phyloP scores from a whole-genome alignment of 1,140 invertebrate genomes.

The Bombus cullumanus region DNA sequence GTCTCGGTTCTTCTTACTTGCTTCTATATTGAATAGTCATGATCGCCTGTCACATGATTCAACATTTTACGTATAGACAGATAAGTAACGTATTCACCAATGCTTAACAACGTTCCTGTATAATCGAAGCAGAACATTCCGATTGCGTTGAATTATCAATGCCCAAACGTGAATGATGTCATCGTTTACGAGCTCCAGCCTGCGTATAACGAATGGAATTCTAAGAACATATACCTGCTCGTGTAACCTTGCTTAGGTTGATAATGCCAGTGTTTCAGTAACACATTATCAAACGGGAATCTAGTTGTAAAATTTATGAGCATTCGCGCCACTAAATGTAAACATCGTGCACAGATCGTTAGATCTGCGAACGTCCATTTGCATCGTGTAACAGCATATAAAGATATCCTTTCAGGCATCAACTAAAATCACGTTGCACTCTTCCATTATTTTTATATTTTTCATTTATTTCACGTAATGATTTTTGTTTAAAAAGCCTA shows the following conservation, averaged over 20 bases:
- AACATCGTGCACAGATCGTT: not conserved
- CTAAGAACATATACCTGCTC: not conserved
- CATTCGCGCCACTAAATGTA: not conserved
- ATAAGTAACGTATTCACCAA: too few relatives aligned
- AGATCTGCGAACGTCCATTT: not conserved
- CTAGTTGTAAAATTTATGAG: conserved; percentile 2
- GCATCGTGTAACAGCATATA: not conserved
- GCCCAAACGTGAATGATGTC: conserved; percentile 36
- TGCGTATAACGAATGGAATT: not conserved
- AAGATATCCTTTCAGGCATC: not conserved
- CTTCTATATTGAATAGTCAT: not conserved
- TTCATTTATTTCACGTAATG: not conserved
- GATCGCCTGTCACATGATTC: not conserved
- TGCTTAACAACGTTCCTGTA: not conserved
- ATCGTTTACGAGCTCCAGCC: not conserved
- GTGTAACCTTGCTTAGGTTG: conserved; percentile 22
- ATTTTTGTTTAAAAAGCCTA: not conserved
- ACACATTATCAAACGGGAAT: not conserved
- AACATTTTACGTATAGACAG: not conserved
- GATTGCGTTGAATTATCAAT: conserved; percentile 1
- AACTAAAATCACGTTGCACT: not conserved
- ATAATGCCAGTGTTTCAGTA: not conserved
- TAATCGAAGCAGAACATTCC: not conserved
- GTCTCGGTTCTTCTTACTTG: not conserved
- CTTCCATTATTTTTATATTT: too few relatives aligned